phyloP scores from a whole-genome alignment of 1,140 invertebrate genomes.

The Drosophila nikananu region DNA sequence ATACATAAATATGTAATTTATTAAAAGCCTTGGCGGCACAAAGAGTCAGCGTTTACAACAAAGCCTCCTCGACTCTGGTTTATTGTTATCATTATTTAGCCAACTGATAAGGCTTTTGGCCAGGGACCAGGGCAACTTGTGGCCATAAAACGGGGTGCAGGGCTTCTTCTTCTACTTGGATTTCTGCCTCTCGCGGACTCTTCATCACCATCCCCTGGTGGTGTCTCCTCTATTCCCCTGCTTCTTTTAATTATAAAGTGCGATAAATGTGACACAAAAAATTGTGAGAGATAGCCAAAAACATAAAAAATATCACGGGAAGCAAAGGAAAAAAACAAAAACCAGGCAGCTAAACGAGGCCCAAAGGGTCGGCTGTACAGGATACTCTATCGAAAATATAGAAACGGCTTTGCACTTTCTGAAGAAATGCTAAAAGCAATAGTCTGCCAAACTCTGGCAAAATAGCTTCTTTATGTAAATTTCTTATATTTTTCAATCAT shows the following conservation, averaged over 20 bases:
- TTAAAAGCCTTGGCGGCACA: constrained; percentile 50
- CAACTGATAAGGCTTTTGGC: constrained; percentile 60
- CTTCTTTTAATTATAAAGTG: constrained; percentile 80
- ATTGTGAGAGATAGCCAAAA: constrained; percentile 43
- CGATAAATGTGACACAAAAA: constrained; percentile 78
- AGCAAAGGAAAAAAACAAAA: background rate
- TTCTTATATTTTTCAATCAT: too few species aligned
- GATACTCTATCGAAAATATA: constrained; percentile 6
- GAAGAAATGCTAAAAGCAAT: background rate
- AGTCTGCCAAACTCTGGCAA: too few species aligned
- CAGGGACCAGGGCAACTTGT: constrained; percentile 6
- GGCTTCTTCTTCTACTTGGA: too few species aligned
- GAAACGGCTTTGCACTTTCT: too few species aligned
- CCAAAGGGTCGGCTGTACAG: constrained; percentile 2
- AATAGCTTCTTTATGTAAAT: too few species aligned
- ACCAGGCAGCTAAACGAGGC: background rate
- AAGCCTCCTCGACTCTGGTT: constrained; percentile 61
- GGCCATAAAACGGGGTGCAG: constrained; percentile 11
- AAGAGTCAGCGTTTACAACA: constrained; percentile 58
- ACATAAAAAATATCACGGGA: constrained; percentile 18
- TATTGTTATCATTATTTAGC: constrained; percentile 83
- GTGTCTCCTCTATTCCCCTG: constrained; percentile 17
- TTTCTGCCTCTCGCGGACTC: background rate
- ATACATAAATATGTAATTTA: constrained; percentile 83
- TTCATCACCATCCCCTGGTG: background rate